Evolutionary conservation across 1,140 invertebrate genomes (phyloP), one percentile per base, ranked within the genome.

Genomic region (Drosophila athabasca): DNA sequence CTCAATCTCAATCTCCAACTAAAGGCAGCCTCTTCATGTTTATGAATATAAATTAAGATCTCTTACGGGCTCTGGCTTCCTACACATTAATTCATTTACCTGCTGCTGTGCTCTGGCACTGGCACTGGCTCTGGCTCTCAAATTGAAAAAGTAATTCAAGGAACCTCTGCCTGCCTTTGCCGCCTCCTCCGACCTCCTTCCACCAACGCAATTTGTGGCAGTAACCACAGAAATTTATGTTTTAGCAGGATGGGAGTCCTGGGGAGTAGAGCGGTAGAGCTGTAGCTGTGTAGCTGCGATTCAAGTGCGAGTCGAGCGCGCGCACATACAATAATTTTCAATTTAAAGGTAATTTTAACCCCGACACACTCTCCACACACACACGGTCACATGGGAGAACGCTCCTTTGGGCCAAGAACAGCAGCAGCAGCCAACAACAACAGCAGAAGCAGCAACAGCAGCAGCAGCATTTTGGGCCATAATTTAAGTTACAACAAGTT

Each of bases 401-500:
- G 55, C 5, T 52, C 39, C 48, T 76, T 55, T 57, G 52, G 51
- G 62, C 7, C 13, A 15, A 11, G 51, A 69, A 83, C 62, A 39
- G 57, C 67, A 77, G 58, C 53, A 73, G 68, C 62, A 39, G 13
- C 35, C 13, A 11, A 0, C 17, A 19, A 19, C 17, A 19, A 19
- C 17, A 19, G 1, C n/a, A n/a, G 17, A 41, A 72, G 51, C 67
- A 77, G 58, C 53, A 73, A 62, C 62, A 39, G 13, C 11, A 39
- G 35, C 11, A 87, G 66, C 74, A 82, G 66, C 74, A 75, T 79
- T 88, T 88, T 69, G 79, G 79, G 79, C 73, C 84, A 88, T 88
- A 88, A 88, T 79, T 88, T 88, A 88, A 89, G 76, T 88, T 88
- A 83, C 83, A 88, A 88, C 85, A 88, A 88, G 79, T 83, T 87